Base-by-base conservation (phyloP, 2,113 vertebrate genomes). In the Xenopus laevis region DNA sequence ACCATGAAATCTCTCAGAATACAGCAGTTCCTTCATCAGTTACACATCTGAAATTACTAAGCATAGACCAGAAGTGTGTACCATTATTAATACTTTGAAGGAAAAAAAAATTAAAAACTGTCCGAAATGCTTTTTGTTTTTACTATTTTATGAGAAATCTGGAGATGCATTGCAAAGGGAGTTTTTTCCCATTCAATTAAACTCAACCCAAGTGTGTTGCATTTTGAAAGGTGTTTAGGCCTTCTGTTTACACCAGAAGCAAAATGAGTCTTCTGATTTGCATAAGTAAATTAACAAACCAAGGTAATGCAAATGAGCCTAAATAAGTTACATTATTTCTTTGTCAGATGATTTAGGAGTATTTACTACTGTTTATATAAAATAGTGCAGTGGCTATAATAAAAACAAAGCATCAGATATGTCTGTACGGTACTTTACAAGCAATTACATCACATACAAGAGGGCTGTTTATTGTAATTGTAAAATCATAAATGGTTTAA, bases 211-310 rank as follows among this genome's bases (percentile, higher is more conserved):
- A 40, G 33, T 7, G 33, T 40, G 8, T 40, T 1, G 33, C 33
- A 40, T 40, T 40, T 40, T 2, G 33, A 40, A 40, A 40, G 33
- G 33, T 40, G 8, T 40, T 40, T 40, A 40, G 33, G 33, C 8
- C 1, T 40, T 40, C 8, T 40, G 33, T 40, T 40, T 64, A 65
- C 33, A 13, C 40, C 47, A 2, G 44, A 40, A 40, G 33, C 33
- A 4, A 40, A 40, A 40, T 40, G 33, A 40, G 75, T 71, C 77
- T 20, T 72, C 17, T 7, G 4, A 55, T 55, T 55, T 55, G 53
- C 53, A 55, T 55, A 55, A n/a, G 17, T 16, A 55, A 55, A 16
- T n/a, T 16, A 16, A n/a, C 15, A 55, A 55, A 17, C 53, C 53
- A 55, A 9, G 15, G 15, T 55, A n/a, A n/a, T 55, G 17, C 17